Conservation (phyloP, 2,113 vertebrate genomes). For the Melanostigma gelatinosum region DNA sequence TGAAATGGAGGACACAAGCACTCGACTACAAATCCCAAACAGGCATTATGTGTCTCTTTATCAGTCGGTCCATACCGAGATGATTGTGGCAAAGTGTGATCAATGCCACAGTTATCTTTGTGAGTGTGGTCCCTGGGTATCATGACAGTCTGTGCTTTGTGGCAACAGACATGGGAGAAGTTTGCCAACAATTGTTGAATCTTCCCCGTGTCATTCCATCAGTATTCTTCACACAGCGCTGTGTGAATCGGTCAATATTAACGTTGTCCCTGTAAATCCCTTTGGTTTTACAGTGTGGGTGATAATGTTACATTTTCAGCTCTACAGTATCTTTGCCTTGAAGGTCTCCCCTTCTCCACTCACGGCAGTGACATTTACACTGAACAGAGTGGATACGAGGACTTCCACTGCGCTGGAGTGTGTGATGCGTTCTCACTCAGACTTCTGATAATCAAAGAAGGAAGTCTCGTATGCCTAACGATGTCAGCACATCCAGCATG, state of each 20-base stretch:
- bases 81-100: constrained; percentile 3
- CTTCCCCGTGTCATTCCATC: neutral
- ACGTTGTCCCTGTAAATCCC: neutral
- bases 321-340: neutral
- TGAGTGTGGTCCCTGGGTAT: neutral
- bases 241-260: neutral
- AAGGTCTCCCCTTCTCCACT: neutral
- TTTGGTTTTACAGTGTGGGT: neutral
- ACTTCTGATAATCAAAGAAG: neutral
- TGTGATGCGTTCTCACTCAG: neutral
- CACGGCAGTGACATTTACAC: neutral
- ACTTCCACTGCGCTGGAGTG: neutral
- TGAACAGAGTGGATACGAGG: neutral
- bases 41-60: neutral
- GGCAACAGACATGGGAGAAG: neutral
- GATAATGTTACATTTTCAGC: neutral
- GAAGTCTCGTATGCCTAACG: neutral
- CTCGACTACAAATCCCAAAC: neutral
- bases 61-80: constrained; percentile 4
- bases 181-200: neutral
- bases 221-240: neutral
- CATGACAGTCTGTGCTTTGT: neutral
- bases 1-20: neutral
- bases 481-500: neutral
- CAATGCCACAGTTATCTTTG: neutral